phyloP scores from a whole-genome alignment of 2,113 vertebrate genomes.

The Tachuris rubrigastra region DNA sequence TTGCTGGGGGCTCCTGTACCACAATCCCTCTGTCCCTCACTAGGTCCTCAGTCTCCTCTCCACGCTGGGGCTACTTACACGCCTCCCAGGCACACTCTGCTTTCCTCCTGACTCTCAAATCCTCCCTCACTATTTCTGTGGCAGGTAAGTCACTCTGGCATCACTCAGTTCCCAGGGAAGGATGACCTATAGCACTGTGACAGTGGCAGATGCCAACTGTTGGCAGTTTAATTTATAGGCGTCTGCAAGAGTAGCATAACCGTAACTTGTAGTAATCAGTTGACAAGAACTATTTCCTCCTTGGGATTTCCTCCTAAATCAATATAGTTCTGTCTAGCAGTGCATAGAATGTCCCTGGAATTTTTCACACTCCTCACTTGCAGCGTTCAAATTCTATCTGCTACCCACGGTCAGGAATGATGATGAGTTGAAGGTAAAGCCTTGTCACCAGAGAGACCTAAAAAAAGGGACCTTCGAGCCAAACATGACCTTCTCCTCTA shows the following conservation, averaged over 20 bases:
- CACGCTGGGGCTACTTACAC: fast-evolving
- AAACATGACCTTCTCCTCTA: background rate
- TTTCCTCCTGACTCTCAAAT: background rate
- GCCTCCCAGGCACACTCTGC: background rate
- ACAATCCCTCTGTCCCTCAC: fast-evolving
- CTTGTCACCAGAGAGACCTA: background rate
- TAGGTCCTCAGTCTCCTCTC: background rate
- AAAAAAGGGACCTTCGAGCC: background rate
- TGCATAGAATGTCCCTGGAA: conserved; percentile 7
- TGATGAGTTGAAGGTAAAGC: background rate
- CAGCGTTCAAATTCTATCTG: background rate
- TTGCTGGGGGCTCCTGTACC: background rate
- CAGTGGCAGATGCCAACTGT: conserved; percentile 39
- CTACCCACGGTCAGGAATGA: background rate
- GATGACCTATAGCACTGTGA: conserved; percentile 1
- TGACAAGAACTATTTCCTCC: conserved; percentile 59
- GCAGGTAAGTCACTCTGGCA: background rate
- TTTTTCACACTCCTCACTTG: background rate
- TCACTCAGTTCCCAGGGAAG: background rate
- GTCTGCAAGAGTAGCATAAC: conserved; percentile 11
- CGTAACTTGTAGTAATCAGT: conserved; percentile 37
- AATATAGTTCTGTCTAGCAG: background rate
- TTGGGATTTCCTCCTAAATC: conserved; percentile 60
- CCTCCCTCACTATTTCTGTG: background rate
- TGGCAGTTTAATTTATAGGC: conserved; percentile 31